A percentile compares a stretch with the other conserved stretches of the same genome.
phyloP scores from a whole-genome alignment of 1,140 invertebrate genomes.

The Phocides pigmalion region DNA sequence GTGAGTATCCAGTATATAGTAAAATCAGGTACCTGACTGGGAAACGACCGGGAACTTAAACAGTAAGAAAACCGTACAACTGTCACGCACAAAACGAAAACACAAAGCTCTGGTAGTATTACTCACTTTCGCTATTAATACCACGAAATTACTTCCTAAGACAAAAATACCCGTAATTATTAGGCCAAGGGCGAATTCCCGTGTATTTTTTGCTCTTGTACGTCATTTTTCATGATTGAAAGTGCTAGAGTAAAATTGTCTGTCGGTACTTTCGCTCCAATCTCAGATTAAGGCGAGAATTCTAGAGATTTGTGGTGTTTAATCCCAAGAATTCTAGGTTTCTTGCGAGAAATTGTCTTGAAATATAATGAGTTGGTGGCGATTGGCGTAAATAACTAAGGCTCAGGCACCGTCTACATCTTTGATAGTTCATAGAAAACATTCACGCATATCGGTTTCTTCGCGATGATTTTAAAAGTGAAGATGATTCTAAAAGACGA shows the following conservation, averaged over 20 bases:
- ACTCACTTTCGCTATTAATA: not conserved
- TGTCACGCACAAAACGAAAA: not conserved
- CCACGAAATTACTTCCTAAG: constrained; percentile 1
- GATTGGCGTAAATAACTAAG: too few relatives aligned
- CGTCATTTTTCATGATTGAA: constrained; percentile 15
- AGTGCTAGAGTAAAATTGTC: constrained; percentile 13
- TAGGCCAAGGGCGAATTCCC: constrained; percentile 10
- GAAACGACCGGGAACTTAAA: too few relatives aligned
- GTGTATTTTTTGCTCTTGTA: constrained; percentile 15
- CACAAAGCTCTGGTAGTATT: not conserved
- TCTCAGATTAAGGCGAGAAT: constrained; percentile 7
- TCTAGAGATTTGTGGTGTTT: not conserved
- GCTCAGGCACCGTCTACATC: too few relatives aligned
- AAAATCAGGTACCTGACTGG: too few relatives aligned
- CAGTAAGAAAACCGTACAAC: too few relatives aligned
- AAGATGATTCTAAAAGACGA: too few relatives aligned
- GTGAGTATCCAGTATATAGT: too few relatives aligned
- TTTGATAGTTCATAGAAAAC: too few relatives aligned
- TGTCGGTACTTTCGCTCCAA: not conserved
- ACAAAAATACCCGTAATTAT: constrained; percentile 9
- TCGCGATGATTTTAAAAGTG: too few relatives aligned
- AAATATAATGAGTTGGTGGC: too few relatives aligned
- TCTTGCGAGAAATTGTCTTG: too few relatives aligned
- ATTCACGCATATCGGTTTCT: too few relatives aligned
- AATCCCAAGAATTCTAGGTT: constrained; percentile 2